Percentiles rank a stretch among this genome's conserved stretches.
These are phyloP conservation scores for Dermatemys mawii DNA, from an alignment of 2,113 vertebrate genomes.

Conservation along the genomic window DNA sequence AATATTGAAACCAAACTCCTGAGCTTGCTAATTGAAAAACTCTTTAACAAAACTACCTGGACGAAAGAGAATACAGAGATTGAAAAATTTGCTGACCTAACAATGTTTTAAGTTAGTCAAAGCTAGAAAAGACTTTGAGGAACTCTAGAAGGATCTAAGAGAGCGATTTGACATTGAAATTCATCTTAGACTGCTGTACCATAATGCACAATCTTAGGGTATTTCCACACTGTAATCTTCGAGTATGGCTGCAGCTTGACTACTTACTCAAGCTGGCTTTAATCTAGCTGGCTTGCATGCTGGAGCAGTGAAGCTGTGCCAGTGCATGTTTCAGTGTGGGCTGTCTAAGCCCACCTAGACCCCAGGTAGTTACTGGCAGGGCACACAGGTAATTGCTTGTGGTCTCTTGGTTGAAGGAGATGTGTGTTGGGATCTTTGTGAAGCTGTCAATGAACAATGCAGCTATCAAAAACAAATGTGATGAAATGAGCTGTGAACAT, in stretches of 20 bases:
- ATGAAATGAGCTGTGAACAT: not conserved
- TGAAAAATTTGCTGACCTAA: not conserved
- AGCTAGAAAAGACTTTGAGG: not conserved
- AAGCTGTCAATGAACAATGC: not conserved
- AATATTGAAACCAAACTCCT: not conserved
- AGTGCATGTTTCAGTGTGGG: not conserved
- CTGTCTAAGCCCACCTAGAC: not conserved
- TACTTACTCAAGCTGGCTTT: not conserved
- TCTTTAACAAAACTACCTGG: constrained; percentile 3
- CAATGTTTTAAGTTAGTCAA: not conserved
- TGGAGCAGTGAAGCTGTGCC: not conserved
- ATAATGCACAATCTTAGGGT: not conserved
- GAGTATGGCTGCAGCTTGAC: not conserved
- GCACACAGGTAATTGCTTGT: not conserved
- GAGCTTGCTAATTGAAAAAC: constrained; percentile 4
- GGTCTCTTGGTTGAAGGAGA: not conserved
- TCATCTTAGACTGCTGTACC: not conserved
- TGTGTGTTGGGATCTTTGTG: not conserved
- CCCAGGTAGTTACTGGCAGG: not conserved
- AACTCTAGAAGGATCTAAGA: constrained; percentile 1
- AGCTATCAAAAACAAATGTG: constrained; percentile 14
- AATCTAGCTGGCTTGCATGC: not conserved
- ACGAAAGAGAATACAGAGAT: not conserved
- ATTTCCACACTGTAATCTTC: not conserved
- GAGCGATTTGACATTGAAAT: constrained; percentile 15